These are phyloP conservation scores for Bombyx mandarina DNA, from an alignment of 1,140 invertebrate genomes.

Conservation along the genomic window DNA sequence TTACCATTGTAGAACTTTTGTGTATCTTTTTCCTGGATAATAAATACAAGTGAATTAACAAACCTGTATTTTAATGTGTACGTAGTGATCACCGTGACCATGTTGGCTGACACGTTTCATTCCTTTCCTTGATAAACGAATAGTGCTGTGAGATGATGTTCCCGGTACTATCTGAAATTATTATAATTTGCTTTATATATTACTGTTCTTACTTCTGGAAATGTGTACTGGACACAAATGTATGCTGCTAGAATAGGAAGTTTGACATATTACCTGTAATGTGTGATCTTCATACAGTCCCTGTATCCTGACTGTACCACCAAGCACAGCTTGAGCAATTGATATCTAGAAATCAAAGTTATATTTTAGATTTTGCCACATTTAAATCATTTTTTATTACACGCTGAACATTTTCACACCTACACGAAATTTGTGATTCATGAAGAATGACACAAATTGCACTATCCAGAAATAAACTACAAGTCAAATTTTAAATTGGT, in stretches of 20 bases:
- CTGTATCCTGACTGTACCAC: conserved; percentile 91
- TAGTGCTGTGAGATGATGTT: conserved; percentile 91
- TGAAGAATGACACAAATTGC: too few species aligned
- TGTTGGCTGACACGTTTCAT: conserved; percentile 91
- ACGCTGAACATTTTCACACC: background rate
- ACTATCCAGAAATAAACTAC: too few species aligned
- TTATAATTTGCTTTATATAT: conserved; percentile 7
- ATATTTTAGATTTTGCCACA: background rate
- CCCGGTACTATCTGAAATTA: conserved; percentile 85
- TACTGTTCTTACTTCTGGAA: background rate
- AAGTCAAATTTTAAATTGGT: too few species aligned
- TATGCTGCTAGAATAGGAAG: background rate
- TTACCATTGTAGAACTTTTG: too few species aligned
- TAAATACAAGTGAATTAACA: background rate
- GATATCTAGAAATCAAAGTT: conserved; percentile 75
- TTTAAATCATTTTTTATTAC: conserved; percentile 3
- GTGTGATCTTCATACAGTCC: conserved; percentile 96
- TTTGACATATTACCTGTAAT: conserved; percentile 74
- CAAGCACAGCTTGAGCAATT: conserved; percentile 92
- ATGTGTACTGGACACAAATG: too few species aligned
- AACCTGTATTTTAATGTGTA: conserved; percentile 91
- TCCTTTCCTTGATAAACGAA: conserved; percentile 91
- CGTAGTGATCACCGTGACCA: conserved; percentile 97
- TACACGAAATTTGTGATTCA: too few species aligned
- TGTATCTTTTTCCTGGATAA: background rate